Evolutionary conservation across 2,797 vertebrate species (phyloP), one percentile per base, ranked within the genome.

Genomic region (Cercopithecus petaurista): DNA sequence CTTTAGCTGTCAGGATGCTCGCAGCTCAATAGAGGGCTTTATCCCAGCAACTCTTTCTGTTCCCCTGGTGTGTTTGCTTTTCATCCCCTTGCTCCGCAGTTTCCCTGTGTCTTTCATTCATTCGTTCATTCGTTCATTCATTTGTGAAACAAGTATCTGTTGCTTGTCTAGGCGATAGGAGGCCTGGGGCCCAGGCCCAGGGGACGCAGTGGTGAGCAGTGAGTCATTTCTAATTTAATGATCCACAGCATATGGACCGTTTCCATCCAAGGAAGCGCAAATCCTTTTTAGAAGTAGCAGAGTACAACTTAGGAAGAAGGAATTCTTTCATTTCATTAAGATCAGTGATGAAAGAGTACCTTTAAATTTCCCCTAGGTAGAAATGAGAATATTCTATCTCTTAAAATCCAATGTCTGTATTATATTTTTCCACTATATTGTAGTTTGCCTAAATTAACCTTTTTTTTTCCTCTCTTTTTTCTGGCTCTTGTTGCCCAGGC

Each of bases 241-340:
- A 14, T 70, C 48, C 2, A 1, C 15, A 24, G 13, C 14, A 0
- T 0, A 1, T 3, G 55, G 46, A 1, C 14, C 24, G 21, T 36
- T 43, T 64, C 15, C 1, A 0, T 86, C 30, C 36, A 2, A n/a
- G 48, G 59, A 48, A 30, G 24, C 36, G 8, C 10, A 14, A 52
- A 19, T 36, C 28, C 41, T 70, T 43, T 76, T 76, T 36, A 30
- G 36, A 41, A 93, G 4, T 0, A 12, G 13, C 22, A 15, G 77
- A 72, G 22, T 39, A 13, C 55, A 22, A 2, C 7, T 52, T 33
- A 59, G 64, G 43, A 57, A 8, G 67, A 57, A 83, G 26, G 3
- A 13, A n/a, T 70, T 73, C 26, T 72, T 93, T 55, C 19, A 12
- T 67, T 87, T 83, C 81, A 19, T 59, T 21, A n/a, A 28, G 8